phyloP scores from a whole-genome alignment of 2,113 vertebrate species.

The Scartelaos histophorus region DNA sequence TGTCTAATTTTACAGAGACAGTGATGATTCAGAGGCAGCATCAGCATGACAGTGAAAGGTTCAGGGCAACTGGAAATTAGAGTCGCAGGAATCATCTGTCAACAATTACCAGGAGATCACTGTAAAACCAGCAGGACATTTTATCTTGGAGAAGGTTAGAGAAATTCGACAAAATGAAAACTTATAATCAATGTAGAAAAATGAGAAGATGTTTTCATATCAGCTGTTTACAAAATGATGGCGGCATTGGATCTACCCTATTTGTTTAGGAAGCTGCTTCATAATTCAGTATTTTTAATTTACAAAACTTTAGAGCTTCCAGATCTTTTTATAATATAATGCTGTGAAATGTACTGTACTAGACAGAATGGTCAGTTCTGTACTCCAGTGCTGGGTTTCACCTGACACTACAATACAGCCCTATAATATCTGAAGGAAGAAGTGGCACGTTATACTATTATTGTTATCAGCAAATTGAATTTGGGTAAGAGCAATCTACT shows the following conservation, averaged over 20 bases:
- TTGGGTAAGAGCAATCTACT: not conserved
- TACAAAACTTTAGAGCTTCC: too few species aligned
- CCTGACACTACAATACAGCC: too few species aligned
- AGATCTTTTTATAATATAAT: too few species aligned
- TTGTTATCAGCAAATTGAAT: too few species aligned
- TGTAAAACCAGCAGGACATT: constrained; percentile 24
- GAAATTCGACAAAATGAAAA: constrained; percentile 44
- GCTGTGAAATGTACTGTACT: too few species aligned
- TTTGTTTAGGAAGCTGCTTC: too few species aligned
- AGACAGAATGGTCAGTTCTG: too few species aligned
- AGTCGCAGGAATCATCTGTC: constrained; percentile 49
- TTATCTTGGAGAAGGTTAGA: not conserved
- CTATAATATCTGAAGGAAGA: too few species aligned
- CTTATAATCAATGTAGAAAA: not conserved
- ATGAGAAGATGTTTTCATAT: not conserved
- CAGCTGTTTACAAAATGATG: not conserved
- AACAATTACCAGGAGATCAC: constrained; percentile 52
- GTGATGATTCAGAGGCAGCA: constrained; percentile 31
- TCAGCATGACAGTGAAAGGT: constrained; percentile 52
- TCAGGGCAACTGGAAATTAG: constrained; percentile 45
- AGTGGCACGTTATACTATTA: too few species aligned
- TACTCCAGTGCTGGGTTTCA: too few species aligned
- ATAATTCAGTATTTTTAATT: too few species aligned
- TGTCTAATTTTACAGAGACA: constrained; percentile 51
- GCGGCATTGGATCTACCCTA: not conserved